A percentile compares a stretch with the other conserved stretches of the same genome.
Conservation (phyloP, 2,797 vertebrate genomes). For the Aldrovandia affinis region DNA sequence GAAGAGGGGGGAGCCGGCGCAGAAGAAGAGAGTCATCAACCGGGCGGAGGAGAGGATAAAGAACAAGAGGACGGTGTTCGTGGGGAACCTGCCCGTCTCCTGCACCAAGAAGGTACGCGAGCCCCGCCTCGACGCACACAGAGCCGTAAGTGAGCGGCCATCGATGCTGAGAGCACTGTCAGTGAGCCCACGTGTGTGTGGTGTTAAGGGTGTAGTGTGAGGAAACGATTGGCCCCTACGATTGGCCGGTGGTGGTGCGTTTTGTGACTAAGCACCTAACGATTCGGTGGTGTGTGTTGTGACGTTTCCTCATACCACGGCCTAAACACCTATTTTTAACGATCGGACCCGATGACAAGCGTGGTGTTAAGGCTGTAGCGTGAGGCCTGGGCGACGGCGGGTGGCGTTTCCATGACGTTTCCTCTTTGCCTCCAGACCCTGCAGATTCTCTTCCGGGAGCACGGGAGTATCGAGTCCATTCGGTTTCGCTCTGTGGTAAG, state of each 20-base stretch:
- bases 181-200: too few species aligned
- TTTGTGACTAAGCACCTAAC: too few species aligned
- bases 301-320: too few species aligned
- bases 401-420: not conserved
- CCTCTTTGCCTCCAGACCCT: conserved; percentile 68
- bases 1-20: conserved; percentile 51
- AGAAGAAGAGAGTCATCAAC: conserved; percentile 51
- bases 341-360: too few species aligned
- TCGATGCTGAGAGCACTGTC: too few species aligned
- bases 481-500: conserved; percentile 92
- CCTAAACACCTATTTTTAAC: too few species aligned
- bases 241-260: too few species aligned
- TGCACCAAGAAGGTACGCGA: conserved; percentile 82
- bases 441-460: conserved; percentile 79
- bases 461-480: conserved; percentile 85
- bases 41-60: conserved; percentile 70
- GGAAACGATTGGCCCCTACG: too few species aligned
- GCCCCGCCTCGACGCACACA: too few species aligned
- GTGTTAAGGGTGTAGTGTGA: too few species aligned
- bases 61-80: conserved; percentile 86
- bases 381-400: not conserved
- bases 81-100: conserved; percentile 86
- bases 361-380: not conserved
- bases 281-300: not conserved
- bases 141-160: too few species aligned